A percentile compares a stretch with the other conserved stretches of the same genome.
These are phyloP conservation scores for Girardia tigrina DNA, from an alignment of 2,888 invertebrate genomes.

Conservation along the genomic window DNA sequence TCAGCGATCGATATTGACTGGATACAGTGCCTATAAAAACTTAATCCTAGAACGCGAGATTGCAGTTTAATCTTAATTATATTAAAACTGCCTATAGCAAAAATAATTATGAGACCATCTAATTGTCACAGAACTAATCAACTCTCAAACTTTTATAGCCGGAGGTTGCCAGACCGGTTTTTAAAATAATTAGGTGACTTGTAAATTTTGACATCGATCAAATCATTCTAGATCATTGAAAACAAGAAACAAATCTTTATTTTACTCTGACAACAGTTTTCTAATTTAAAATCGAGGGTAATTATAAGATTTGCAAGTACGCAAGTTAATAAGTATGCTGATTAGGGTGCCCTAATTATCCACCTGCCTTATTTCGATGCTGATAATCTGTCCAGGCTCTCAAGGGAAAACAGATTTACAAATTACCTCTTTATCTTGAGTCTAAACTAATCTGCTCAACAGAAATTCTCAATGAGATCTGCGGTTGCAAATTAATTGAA, in stretches of 20 bases:
- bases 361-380: conserved; percentile 12
- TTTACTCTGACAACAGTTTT: background rate
- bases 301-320: conserved; percentile 19
- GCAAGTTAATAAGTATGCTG: conserved; percentile 18
- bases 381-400: conserved; percentile 5
- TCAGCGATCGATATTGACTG: background rate
- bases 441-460: conserved; percentile 18
- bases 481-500: conserved; percentile 17
- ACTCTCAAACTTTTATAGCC: background rate
- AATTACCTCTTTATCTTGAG: conserved; percentile 18
- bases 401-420: conserved; percentile 7
- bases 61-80: background rate
- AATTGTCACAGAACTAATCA: conserved; percentile 1
- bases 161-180: background rate
- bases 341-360: conserved; percentile 20
- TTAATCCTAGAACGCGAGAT: conserved; percentile 9
- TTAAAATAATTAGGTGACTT: conserved; percentile 11
- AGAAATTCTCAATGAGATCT: conserved; percentile 16
- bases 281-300: background rate
- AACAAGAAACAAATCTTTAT: background rate
- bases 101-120: background rate
- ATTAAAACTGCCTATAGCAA: background rate
- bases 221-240: background rate
- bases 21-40: background rate
- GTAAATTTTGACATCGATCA: background rate